Conservation (phyloP, 1,140 invertebrate species). For the Limonius californicus region DNA sequence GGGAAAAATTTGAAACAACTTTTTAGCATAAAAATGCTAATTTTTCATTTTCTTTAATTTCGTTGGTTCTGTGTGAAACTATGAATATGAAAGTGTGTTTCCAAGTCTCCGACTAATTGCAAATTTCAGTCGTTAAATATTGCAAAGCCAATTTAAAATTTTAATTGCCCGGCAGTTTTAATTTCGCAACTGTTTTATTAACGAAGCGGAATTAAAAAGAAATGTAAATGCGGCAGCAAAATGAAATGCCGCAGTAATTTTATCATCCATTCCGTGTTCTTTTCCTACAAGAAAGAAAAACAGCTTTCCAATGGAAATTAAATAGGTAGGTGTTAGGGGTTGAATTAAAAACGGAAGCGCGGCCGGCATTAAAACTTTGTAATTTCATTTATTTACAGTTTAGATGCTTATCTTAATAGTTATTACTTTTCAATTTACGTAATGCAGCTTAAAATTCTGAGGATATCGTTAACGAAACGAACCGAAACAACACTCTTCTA, state of each 20-base stretch:
- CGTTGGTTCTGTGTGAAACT: too few species aligned
- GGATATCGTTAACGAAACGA: too few species aligned
- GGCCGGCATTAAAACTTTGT: background rate
- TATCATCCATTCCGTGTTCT: background rate
- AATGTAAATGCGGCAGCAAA: background rate
- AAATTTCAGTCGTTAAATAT: conserved; percentile 2
- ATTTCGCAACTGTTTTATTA: conserved; percentile 4
- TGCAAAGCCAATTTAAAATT: conserved; percentile 6
- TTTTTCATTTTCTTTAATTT: too few species aligned
- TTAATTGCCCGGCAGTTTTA: background rate
- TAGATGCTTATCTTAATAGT: background rate
- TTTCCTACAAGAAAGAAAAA: background rate
- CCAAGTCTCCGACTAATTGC: background rate
- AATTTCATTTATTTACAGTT: conserved; percentile 1
- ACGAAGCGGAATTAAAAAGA: conserved; percentile 8
- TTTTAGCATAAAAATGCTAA: too few species aligned
- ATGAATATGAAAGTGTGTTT: background rate
- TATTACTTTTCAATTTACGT: background rate
- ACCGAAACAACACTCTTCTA: too few species aligned
- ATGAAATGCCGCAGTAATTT: conserved; percentile 2
- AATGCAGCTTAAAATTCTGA: too few species aligned
- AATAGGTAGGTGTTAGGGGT: background rate
- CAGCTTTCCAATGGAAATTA: background rate
- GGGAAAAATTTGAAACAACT: too few species aligned
- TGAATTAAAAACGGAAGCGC: background rate